Evolutionary conservation across 2,113 vertebrate genomes (phyloP).

Genomic region (Vulpes lagopus): DNA sequence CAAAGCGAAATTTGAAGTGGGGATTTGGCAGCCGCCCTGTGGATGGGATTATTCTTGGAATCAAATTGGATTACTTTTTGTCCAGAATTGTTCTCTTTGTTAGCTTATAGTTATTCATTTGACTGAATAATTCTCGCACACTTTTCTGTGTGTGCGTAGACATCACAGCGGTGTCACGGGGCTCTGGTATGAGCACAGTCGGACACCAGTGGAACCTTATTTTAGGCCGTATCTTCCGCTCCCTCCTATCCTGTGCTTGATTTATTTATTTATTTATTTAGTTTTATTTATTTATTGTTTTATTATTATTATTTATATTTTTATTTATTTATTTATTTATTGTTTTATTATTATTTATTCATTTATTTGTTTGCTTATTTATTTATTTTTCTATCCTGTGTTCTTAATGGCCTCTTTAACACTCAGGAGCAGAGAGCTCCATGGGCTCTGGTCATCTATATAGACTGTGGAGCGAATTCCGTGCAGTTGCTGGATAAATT

Average conservation of each 20-base stretch:
- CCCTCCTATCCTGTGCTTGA: not conserved
- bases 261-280: too few species aligned
- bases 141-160: not conserved
- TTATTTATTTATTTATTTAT: too few species aligned
- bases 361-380: too few species aligned
- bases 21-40: not conserved
- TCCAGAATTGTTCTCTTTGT: conserved; percentile 28
- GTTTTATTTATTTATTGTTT: too few species aligned
- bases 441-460: not conserved
- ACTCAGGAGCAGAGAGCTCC: not conserved
- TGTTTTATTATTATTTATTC: too few species aligned
- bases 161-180: not conserved
- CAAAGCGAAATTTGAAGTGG: conserved; percentile 20
- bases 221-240: not conserved
- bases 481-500: not conserved
- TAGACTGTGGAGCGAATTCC: not conserved
- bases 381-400: not conserved
- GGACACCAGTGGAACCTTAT: not conserved
- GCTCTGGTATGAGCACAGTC: not conserved
- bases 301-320: too few species aligned
- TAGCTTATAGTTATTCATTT: not conserved
- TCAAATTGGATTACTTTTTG: conserved; percentile 49
- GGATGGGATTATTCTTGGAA: conserved; percentile 31
- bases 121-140: not conserved
- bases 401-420: not conserved